Base-by-base conservation (phyloP, 2,113 vertebrate species). In the Eptesicus fuscus region DNA sequence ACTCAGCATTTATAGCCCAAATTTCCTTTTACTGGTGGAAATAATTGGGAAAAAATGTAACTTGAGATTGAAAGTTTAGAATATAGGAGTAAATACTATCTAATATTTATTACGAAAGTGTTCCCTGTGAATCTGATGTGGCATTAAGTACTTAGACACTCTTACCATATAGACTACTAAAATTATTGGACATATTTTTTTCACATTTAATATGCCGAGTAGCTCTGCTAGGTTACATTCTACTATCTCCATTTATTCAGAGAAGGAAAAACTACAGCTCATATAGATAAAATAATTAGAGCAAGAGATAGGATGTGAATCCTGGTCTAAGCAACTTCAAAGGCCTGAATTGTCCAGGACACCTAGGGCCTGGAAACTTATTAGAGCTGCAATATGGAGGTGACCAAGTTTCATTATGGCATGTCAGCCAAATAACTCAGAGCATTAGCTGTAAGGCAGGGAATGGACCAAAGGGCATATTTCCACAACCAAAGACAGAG, bases 1-100 rank as follows among this genome's bases (percentile, higher is more conserved):
- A 94, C 71, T 90, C 30, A 94, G 32, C 32, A 87, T 84, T 89
- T 82, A 90, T 71, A 90, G 30, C 1, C 32, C 23, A 80, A 44
- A 69, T 85, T 84, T 95, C 37, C 51, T 88, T 65, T 83, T 59
- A 37, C 44, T 90, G 20, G 20, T 87, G 61, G 37, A 88, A 92
- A 90, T 96, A 97, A 77, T 92, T 95, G 40, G 40, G 61, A 73
- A 95, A 88, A 91, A 83, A 61, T 89, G 25, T 83, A 91, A 88
- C 61, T 85, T 70, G 13, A 92, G 28, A 86, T 76, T 88, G 51
- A 94, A 44, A 23, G 44, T 71, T 90, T 71, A 94, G 65, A 83
- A 87, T 94, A 94, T 28, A 73, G 59, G 88, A 94, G 22, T 80
- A 92, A 95, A 89, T 94, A 65, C 42, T 82, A 67, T 44, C n/a